Conservation (phyloP, 2,113 vertebrate genomes). For the Leptobrachium leishanense region DNA sequence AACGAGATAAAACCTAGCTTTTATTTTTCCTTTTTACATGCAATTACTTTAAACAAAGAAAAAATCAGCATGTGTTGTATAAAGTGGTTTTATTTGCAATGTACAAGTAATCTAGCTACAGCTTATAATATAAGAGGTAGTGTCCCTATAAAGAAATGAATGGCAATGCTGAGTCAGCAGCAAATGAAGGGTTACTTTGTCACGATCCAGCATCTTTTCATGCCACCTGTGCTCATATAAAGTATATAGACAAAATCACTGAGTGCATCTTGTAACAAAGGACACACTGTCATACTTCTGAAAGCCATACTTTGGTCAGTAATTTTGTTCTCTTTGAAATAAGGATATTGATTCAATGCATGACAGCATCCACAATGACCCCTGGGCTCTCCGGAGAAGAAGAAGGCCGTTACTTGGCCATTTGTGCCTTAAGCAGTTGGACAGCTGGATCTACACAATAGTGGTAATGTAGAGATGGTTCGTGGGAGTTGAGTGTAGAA, state of each 20-base stretch:
- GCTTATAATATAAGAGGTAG: too few species aligned
- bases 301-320: conserved; percentile 22
- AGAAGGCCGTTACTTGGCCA: conserved; percentile 15
- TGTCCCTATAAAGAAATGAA: too few species aligned
- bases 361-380: conserved; percentile 33
- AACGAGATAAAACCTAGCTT: too few species aligned
- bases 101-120: too few species aligned
- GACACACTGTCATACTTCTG: conserved; percentile 27
- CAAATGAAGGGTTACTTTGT: background rate
- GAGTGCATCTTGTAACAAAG: conserved; percentile 23
- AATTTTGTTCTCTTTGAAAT: conserved; percentile 38
- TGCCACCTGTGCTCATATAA: conserved; percentile 13
- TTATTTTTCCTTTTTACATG: too few species aligned
- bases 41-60: too few species aligned
- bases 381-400: conserved; percentile 16
- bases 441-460: conserved; percentile 21
- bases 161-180: background rate
- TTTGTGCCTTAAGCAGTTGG: conserved; percentile 25
- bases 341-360: conserved; percentile 38
- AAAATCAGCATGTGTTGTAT: too few species aligned
- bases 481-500: background rate
- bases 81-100: too few species aligned
- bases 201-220: background rate
- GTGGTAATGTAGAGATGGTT: background rate
- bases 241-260: background rate